Evolutionary conservation across 2,797 vertebrate species (phyloP), one percentile per base, ranked within the genome.

Genomic region (Scarus forsteni): DNA sequence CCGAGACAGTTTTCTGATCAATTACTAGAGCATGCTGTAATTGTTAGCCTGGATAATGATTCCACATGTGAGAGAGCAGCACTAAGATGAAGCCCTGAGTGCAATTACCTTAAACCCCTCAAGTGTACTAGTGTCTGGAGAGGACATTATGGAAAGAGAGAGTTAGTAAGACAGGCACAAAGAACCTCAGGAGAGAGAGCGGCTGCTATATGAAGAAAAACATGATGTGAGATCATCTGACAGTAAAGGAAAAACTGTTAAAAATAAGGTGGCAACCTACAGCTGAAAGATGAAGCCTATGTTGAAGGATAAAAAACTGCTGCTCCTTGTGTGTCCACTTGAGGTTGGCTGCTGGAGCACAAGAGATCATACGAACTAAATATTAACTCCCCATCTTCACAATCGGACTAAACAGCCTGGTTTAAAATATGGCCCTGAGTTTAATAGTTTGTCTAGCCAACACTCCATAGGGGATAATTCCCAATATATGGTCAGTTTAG

Each of bases 1-100:
- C 78, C 1, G 44, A 92, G 92, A 94, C 92, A 93, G 90, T 92
- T 93, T 93, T 94, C 92, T 93, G 92, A 94, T 94, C 93, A 94
- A 93, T 93, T 94, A 94, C 88, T 80, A 76, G 90, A 90, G 89
- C 89, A 84, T 90, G 87, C 92, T 92, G 90, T 93, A 94, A 93
- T 93, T 94, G 93, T 93, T 92, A 92, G 91, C 85, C 92, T 83
- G 88, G 90, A 92, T 93, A 92, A 93, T 92, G 92, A 92, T 93
- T 92, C 91, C 85, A 86, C 88, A 90, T 91, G 90, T 88, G 90
- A 91, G 89, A 88, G 89, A 91, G 87, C 84, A 80, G 81, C 63
- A 61, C 77, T 82, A 86, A 87, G 89, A 94, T 89, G 92, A 92
- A 91, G 90, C 85, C 90, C 86, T 83, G 89, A 90, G 92, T 89